Base-by-base conservation (phyloP, 2,113 vertebrate genomes). In the Pampusana beccarii region DNA sequence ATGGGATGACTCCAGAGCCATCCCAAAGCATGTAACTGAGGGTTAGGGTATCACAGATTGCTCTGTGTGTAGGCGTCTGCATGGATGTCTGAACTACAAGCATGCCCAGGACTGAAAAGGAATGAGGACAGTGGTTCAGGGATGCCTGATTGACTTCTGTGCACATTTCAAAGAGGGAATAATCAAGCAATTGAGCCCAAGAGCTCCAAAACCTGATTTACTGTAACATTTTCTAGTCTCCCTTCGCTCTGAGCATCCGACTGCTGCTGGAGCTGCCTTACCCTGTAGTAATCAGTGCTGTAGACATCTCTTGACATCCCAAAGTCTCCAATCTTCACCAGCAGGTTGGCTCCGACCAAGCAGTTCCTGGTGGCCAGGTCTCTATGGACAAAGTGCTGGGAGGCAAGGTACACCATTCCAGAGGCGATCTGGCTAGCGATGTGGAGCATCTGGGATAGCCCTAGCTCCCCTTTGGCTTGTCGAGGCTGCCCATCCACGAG, bases 251-350 rank as follows among this genome's bases (percentile, higher is more conserved):
- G 93, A 95, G 51, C 36, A 66, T 65, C 64, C 81, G 60, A 80
- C 29, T 72, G 81, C 65, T 2, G 34, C 88, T 77, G 82, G 70
- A 92, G 73, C 77, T 88, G 57, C 91, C 99, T 98, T 98, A 99
- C 99, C 98, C 99, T 98, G 98, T 99, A 99, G 98, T 99, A 99
- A 98, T 99, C 99, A 9, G 99, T 99, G 98, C 99, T 99, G 98
- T 99, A 99, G 97, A 99, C 99, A 70, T 99, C 99, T 96, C 99
- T 98, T 72, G 99, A 99, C 99, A 99, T 99, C 97, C 99, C 99
- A 42, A 99, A 99, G 97, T 99, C 99, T 88, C 99, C 99, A 6
- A 99, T 99, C 98, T 99, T 99, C 92, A 99, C 99, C 94, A 99
- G 98, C 64, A 99, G 98, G 95, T 99, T 99, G 34, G 98, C 99